Evolutionary conservation across 2,113 vertebrate species (phyloP).

Genomic region (Hippocampus mohnikei): DNA sequence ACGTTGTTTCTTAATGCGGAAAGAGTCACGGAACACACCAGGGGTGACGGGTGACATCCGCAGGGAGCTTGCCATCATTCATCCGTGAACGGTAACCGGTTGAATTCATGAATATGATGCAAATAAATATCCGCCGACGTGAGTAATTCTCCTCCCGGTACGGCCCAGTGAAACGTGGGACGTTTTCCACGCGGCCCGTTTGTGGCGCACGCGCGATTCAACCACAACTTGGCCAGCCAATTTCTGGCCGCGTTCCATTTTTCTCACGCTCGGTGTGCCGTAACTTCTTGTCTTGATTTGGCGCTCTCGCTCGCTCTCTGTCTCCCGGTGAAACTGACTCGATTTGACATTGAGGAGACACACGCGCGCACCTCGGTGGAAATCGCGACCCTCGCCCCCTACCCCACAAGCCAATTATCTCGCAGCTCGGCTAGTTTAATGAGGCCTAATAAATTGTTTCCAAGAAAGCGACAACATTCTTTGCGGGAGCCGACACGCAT

Average conservation of each 20-base stretch:
- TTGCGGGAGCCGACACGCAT: neutral
- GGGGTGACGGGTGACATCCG: neutral
- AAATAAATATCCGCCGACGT: neutral
- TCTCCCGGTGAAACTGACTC: neutral
- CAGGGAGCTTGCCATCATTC: neutral
- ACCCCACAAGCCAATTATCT: neutral
- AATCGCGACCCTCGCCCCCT: neutral
- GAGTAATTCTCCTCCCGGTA: neutral
- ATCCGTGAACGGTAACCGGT: neutral
- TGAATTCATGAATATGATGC: conserved; percentile 1
- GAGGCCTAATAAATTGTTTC: neutral
- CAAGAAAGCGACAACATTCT: neutral
- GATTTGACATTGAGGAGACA: neutral
- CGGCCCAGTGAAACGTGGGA: neutral
- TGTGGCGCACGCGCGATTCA: no score
- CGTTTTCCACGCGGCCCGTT: no score
- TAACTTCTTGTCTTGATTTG: neutral
- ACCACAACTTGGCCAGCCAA: no score
- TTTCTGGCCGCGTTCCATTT: no score
- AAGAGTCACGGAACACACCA: neutral
- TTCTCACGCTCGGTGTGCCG: neutral
- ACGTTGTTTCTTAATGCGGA: neutral
- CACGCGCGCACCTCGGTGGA: neutral
- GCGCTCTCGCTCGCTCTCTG: neutral
- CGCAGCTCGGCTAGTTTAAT: neutral